These are phyloP conservation scores for Ailurus styani DNA, from an alignment of 2,113 vertebrate genomes.

Conservation along the genomic window DNA sequence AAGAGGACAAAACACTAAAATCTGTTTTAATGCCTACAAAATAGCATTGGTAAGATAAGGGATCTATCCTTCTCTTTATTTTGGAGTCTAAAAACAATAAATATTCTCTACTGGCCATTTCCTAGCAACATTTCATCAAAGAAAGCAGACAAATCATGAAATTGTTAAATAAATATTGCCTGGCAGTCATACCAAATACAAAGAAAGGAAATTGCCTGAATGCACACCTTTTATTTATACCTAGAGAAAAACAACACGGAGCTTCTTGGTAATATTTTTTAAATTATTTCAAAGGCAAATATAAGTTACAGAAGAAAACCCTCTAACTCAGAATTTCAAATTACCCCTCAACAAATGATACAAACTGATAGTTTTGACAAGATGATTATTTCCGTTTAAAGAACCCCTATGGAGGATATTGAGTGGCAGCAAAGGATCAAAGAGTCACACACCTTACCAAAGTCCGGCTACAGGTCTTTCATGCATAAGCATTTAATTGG, in stretches of 20 bases:
- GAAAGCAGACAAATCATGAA: neutral
- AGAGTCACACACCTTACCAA: neutral
- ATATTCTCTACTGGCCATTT: neutral
- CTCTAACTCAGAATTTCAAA: neutral
- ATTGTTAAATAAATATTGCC: neutral
- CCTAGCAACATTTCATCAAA: neutral
- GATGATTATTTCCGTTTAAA: neutral
- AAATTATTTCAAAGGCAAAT: neutral
- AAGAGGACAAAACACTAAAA: neutral
- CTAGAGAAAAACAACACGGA: neutral
- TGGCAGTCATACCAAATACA: neutral
- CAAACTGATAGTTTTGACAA: neutral
- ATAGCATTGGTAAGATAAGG: neutral
- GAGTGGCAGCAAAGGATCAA: neutral
- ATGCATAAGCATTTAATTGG: neutral
- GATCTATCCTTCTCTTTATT: neutral
- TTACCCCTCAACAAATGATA: neutral
- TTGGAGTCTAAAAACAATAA: neutral
- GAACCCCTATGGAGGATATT: neutral
- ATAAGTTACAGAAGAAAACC: conserved; percentile 3
- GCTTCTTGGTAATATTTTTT: neutral
- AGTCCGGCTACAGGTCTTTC: neutral
- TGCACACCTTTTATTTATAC: neutral
- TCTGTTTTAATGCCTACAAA: neutral
- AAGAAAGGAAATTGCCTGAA: neutral